Percentiles rank a stretch among this genome's conserved stretches.
These are phyloP conservation scores for Artibeus lituratus DNA, from an alignment of 2,797 vertebrate genomes.

Conservation along the genomic window DNA sequence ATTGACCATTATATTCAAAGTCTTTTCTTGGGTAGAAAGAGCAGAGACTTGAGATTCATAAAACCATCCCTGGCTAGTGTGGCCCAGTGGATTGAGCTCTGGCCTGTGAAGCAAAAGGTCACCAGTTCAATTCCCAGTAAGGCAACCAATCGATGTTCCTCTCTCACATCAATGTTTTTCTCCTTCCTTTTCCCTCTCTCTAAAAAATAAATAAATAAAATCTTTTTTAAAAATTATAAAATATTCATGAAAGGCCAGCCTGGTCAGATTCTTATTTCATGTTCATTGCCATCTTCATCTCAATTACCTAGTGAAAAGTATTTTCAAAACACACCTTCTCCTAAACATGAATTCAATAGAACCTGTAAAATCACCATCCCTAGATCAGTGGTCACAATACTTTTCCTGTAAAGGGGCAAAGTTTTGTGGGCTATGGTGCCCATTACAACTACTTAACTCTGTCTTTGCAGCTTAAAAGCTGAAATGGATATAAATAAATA, in stretches of 20 bases:
- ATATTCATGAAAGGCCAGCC: neutral
- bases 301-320: neutral
- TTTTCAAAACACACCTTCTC: conserved; percentile 35
- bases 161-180: neutral
- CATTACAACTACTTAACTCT: neutral
- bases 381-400: neutral
- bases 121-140: neutral
- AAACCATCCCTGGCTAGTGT: neutral
- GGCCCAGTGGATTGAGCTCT: neutral
- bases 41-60: conserved; percentile 20
- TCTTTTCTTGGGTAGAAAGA: neutral
- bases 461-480: neutral
- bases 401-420: neutral
- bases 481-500: neutral
- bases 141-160: neutral
- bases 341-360: conserved; percentile 22
- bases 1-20: conserved; percentile 13
- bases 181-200: neutral
- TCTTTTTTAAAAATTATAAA: neutral
- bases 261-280: neutral
- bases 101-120: neutral
- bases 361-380: neutral
- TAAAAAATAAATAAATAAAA: neutral
- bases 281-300: neutral
- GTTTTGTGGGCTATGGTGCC: neutral